phyloP scores from a whole-genome alignment of 1,140 invertebrate genomes.

The Drosophila pandora region DNA sequence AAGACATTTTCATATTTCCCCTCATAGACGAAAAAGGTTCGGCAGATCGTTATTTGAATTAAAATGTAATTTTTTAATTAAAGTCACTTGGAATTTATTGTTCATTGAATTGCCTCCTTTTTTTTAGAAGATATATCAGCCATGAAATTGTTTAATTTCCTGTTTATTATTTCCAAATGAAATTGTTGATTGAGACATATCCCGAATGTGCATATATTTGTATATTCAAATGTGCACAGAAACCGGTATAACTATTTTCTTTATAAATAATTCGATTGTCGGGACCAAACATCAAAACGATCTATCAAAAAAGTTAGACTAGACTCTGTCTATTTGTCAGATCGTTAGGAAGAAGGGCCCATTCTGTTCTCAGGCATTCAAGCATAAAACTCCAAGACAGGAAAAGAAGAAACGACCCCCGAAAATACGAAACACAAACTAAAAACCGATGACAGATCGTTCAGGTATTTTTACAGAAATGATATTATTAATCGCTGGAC shows the following conservation, averaged over 20 bases:
- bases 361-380: conserved; percentile 66
- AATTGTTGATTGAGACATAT: conserved; percentile 31
- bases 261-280: conserved; percentile 42
- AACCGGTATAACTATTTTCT: not conserved
- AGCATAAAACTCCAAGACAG: conserved; percentile 63
- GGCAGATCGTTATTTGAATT: conserved; percentile 48
- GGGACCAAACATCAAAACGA: conserved; percentile 46
- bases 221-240: conserved; percentile 19
- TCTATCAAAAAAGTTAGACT: conserved; percentile 52
- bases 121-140: conserved; percentile 47
- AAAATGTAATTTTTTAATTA: conserved; percentile 79
- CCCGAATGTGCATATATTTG: not conserved
- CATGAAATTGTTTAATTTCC: conserved; percentile 77
- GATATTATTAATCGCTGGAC: conserved; percentile 45
- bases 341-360: conserved; percentile 48
- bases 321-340: conserved; percentile 74
- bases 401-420: conserved; percentile 41
- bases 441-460: conserved; percentile 58
- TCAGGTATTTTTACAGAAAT: conserved; percentile 67
- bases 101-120: conserved; percentile 49
- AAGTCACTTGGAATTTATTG: conserved; percentile 69
- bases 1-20: conserved; percentile 52
- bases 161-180: conserved; percentile 21
- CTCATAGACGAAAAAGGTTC: conserved; percentile 16
- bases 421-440: conserved; percentile 10